Percentiles rank a stretch among this genome's conserved stretches.
Evolutionary conservation across 2,888 invertebrate genomes (phyloP).

Genomic region (Amphimallon solstitiale): DNA sequence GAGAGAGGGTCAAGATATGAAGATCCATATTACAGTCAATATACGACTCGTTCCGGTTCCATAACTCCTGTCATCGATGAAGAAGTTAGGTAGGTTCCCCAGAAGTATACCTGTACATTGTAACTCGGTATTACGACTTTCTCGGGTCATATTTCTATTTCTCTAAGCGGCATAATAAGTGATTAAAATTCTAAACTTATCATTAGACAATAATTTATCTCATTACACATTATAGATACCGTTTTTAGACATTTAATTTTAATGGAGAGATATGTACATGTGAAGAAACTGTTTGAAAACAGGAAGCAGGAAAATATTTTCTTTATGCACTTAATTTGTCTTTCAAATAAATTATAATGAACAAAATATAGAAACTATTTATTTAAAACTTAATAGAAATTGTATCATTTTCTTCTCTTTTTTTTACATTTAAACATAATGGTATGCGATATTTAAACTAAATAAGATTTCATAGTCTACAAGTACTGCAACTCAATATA

Average conservation of each 20-base stretch:
- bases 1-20: slow-evolving; percentile 84
- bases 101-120: neutral
- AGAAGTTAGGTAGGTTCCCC: slow-evolving; percentile 75
- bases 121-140: neutral
- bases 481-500: too few relatives aligned
- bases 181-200: neutral
- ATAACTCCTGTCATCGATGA: slow-evolving; percentile 94
- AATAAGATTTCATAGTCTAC: too few relatives aligned
- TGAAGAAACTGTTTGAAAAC: too few relatives aligned
- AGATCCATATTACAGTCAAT: slow-evolving; percentile 88
- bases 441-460: too few relatives aligned
- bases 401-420: too few relatives aligned
- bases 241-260: too few relatives aligned
- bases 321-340: neutral
- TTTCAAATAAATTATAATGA: neutral
- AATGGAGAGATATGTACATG: too few relatives aligned
- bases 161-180: neutral
- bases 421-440: too few relatives aligned
- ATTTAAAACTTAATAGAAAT: too few relatives aligned
- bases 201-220: too few relatives aligned
- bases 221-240: too few relatives aligned
- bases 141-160: neutral
- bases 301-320: neutral
- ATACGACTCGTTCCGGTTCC: slow-evolving; percentile 74
- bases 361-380: neutral